Evolutionary conservation across 2,797 vertebrate genomes (phyloP), one percentile per base, ranked within the genome.

Genomic region (Clarias pachynema): DNA sequence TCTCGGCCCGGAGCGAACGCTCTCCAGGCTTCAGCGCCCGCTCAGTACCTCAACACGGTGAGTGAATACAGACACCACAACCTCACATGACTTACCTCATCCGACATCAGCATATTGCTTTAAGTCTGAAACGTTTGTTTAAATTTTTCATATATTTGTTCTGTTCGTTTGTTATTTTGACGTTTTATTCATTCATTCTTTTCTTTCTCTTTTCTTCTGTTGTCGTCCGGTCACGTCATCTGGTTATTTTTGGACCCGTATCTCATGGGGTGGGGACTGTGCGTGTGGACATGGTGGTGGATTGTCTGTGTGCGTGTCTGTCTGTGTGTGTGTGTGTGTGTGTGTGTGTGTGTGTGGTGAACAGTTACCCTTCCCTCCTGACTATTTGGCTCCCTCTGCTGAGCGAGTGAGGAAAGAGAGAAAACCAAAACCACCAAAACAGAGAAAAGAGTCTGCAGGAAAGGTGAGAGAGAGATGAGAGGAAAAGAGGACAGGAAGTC

Each of bases 361-460:
- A 92, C 93, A 96, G 95, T 94, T 96, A 93, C 95, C 95, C 93
- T 96, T 96, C 92, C 96, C 94, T 92, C 95, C 95, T 90, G 96
- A 96, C 91, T 96, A 96, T 95, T 94, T 96, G 95, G 94, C 96
- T 91, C 95, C 95, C 62, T 92, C 94, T 91, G 93, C 95, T 93
- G 96, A 96, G 88, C 93, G 93, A 91, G 87, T 93, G 95, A 96
- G 95, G 95, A 96, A 94, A 95, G 96, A 96, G 90, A 95, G 94
- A 96, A 96, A 96, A 95, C 91, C 95, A 94, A 96, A 96, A 93
- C 91, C 90, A 66, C 88, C 94, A 89, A 96, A 95, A 96, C 95
- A 93, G 93, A 96, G 94, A 95, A 95, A 93, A 94, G 94, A 95
- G 82, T 89, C 94, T 66, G 78, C 94, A 59, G 95, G 95, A 93